Percentiles rank a stretch among this genome's conserved stretches.
Evolutionary conservation across 2,797 vertebrate species (phyloP).

Genomic region (Hypotaenidia okinawae): DNA sequence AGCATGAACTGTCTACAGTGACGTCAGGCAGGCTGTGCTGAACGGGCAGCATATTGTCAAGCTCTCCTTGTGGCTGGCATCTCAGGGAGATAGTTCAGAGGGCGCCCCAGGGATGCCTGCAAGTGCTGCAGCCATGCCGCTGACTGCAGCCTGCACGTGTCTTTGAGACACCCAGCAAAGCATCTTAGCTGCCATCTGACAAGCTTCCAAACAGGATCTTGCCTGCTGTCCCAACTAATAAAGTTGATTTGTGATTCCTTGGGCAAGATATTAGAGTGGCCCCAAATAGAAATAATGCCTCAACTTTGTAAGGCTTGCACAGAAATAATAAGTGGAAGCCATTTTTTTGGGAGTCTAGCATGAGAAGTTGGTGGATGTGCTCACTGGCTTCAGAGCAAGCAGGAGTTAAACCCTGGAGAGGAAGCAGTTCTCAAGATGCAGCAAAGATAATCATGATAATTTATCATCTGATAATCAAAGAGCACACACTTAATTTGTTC

Average conservation of each 20-base stretch:
- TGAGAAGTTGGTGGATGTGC: not conserved
- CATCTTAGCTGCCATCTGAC: not conserved
- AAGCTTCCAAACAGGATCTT: not conserved
- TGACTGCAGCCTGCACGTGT: not conserved
- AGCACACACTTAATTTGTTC: constrained; percentile 70
- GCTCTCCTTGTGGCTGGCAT: not conserved
- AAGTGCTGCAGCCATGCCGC: not conserved
- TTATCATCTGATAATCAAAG: constrained; percentile 72
- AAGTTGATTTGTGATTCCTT: not conserved
- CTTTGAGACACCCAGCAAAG: not conserved
- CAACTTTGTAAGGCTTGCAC: not conserved
- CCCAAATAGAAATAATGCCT: not conserved
- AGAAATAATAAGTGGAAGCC: not conserved
- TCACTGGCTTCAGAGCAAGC: constrained; percentile 23
- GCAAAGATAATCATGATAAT: constrained; percentile 69
- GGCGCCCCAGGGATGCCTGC: not conserved
- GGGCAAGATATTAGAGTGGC: not conserved
- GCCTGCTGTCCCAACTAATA: not conserved
- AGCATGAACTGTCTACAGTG: not conserved
- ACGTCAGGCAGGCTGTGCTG: not conserved
- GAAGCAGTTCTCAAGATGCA: constrained; percentile 62
- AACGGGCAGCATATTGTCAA: not conserved
- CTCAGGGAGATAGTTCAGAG: not conserved
- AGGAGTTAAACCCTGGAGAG: constrained; percentile 63
- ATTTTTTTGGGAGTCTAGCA: not conserved